Evolutionary conservation across 2,888 invertebrate species (phyloP).

Genomic region (Elysia crispata): DNA sequence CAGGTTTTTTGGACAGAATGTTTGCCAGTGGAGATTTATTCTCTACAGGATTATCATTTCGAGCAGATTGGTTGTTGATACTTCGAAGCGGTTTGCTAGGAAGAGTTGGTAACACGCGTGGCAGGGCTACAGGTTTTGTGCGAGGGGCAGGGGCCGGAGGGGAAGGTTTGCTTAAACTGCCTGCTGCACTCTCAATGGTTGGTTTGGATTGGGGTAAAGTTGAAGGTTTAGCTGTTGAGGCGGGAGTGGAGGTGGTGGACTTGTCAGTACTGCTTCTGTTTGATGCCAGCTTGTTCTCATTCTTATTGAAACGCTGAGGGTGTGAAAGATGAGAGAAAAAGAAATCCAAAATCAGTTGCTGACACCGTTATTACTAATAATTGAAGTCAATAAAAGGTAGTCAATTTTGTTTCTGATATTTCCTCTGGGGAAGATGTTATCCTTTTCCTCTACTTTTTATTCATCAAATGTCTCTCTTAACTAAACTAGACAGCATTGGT

Average conservation of each 20-base stretch:
- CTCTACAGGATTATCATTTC: not conserved
- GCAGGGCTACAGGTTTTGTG: conserved; percentile 27
- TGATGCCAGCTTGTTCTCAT: conserved; percentile 34
- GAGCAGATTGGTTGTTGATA: not conserved
- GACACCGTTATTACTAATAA: too few relatives aligned
- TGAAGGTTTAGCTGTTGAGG: too few relatives aligned
- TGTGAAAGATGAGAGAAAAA: not conserved
- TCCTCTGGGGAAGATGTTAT: too few relatives aligned
- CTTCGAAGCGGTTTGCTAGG: conserved; percentile 48
- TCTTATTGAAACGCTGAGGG: conserved; percentile 47
- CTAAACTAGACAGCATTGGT: too few relatives aligned
- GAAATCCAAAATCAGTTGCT: not conserved
- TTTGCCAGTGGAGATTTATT: not conserved
- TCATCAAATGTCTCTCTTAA: too few relatives aligned
- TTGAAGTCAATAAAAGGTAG: too few relatives aligned
- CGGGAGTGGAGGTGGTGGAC: too few relatives aligned
- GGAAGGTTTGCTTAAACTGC: not conserved
- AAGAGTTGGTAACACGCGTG: conserved; percentile 26
- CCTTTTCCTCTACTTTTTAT: too few relatives aligned
- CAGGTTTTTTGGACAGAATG: too few relatives aligned
- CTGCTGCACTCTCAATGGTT: not conserved
- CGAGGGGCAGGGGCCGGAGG: conserved; percentile 1
- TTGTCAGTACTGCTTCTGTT: not conserved
- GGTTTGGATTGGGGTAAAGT: not conserved
- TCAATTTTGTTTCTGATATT: too few relatives aligned